Conservation (phyloP, 2,113 vertebrate genomes). For the Fulica atra region DNA sequence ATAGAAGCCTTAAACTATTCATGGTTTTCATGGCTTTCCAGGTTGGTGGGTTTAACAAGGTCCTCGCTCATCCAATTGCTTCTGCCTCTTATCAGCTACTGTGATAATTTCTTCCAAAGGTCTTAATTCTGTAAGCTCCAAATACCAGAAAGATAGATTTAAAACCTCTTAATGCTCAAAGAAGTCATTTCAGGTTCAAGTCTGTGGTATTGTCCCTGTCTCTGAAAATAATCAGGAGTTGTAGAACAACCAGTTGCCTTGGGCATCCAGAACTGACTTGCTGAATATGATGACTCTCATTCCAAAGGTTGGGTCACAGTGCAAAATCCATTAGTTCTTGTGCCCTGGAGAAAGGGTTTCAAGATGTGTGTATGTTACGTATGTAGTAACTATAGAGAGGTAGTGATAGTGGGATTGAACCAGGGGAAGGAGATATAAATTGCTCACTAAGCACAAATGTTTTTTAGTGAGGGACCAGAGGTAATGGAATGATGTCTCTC, state of each 20-base stretch:
- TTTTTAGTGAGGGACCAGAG: neutral
- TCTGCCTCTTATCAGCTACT: neutral
- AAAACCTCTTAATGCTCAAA: neutral
- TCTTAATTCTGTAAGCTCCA: neutral
- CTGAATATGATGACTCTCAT: neutral
- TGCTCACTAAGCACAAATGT: fast-evolving
- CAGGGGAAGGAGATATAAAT: neutral
- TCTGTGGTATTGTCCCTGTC: neutral
- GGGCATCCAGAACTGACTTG: neutral
- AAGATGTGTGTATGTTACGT: no score
- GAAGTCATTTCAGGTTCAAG: neutral
- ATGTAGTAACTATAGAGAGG: neutral
- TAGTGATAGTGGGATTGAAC: neutral
- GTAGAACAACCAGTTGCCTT: neutral
- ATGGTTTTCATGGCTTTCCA: neutral
- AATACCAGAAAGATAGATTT: neutral
- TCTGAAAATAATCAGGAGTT: neutral
- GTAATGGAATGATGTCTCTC: neutral
- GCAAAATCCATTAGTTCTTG: neutral
- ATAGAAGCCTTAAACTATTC: neutral
- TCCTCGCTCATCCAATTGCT: neutral
- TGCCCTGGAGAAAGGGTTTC: neutral
- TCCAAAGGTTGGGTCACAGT: neutral
- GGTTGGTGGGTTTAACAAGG: neutral
- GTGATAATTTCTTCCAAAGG: neutral